Evolutionary conservation across 2,113 vertebrate species (phyloP).

Genomic region (Raja brachyura): DNA sequence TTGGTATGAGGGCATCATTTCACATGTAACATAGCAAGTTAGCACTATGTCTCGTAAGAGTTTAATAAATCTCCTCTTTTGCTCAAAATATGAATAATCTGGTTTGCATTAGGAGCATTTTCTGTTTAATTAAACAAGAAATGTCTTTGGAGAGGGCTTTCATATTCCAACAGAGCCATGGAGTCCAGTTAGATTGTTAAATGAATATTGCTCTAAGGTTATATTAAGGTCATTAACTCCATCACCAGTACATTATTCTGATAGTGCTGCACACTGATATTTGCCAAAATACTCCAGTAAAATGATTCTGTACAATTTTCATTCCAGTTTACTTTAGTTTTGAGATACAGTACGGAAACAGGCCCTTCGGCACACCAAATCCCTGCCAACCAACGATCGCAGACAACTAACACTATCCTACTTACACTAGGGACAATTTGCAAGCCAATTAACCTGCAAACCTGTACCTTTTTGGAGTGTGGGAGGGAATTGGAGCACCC

Average conservation of each 20-base stretch:
- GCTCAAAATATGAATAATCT: background rate
- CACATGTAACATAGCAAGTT: background rate
- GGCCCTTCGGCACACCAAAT: too few species aligned
- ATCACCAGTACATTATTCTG: background rate
- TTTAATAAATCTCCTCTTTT: background rate
- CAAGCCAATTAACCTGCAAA: too few species aligned
- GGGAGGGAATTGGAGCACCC: too few species aligned
- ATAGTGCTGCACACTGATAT: background rate
- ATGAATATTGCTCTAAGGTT: background rate
- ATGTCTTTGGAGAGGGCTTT: conserved; percentile 25
- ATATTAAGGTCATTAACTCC: background rate
- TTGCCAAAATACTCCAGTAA: background rate
- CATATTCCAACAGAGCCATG: background rate
- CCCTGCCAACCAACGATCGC: too few species aligned
- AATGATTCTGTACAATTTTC: background rate
- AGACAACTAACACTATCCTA: too few species aligned
- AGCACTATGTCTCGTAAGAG: background rate
- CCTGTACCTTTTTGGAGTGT: too few species aligned
- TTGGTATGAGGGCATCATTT: background rate
- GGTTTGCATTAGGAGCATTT: background rate
- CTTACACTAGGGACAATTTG: too few species aligned
- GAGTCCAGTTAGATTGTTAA: background rate
- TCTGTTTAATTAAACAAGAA: conserved; percentile 37
- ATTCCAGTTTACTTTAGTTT: background rate
- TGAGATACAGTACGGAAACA: too few species aligned